Conservation (phyloP, 2,888 invertebrate species). For the Chrysopilus asiliformis region DNA sequence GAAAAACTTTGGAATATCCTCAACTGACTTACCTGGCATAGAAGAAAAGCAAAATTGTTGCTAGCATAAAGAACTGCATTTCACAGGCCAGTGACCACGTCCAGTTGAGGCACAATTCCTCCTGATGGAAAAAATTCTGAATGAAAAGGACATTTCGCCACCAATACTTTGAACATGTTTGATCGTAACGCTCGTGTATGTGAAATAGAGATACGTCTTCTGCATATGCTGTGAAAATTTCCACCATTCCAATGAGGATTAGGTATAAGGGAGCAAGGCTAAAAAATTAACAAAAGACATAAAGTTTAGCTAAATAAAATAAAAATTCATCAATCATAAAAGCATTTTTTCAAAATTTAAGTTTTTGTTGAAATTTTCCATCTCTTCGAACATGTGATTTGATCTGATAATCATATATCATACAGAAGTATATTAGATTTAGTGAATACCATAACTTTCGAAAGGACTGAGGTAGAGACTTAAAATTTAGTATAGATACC, state of each 20-base stretch:
- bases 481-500: too few species aligned
- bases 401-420: too few species aligned
- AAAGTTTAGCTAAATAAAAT: too few species aligned
- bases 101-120: slow-evolving; percentile 36
- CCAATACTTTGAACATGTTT: slow-evolving; percentile 32
- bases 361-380: too few species aligned
- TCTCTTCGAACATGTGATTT: too few species aligned
- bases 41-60: slow-evolving; percentile 26
- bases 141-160: slow-evolving; percentile 35
- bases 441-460: too few species aligned
- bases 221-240: slow-evolving; percentile 29
- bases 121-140: slow-evolving; percentile 31
- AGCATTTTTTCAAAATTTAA: too few species aligned
- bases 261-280: slow-evolving; percentile 32
- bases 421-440: too few species aligned
- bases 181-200: slow-evolving; percentile 32
- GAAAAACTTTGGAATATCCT: slow-evolving; percentile 1
- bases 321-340: too few species aligned
- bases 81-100: slow-evolving; percentile 37
- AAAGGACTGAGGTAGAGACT: too few species aligned
- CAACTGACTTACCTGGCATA: slow-evolving; percentile 28
- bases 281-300: slow-evolving; percentile 3
- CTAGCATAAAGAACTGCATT: slow-evolving; percentile 34
- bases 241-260: slow-evolving; percentile 28
- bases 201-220: slow-evolving; percentile 33